These are phyloP conservation scores for Oscheius sp. DNA, from an alignment of 2,888 invertebrate genomes.

Conservation along the genomic window DNA sequence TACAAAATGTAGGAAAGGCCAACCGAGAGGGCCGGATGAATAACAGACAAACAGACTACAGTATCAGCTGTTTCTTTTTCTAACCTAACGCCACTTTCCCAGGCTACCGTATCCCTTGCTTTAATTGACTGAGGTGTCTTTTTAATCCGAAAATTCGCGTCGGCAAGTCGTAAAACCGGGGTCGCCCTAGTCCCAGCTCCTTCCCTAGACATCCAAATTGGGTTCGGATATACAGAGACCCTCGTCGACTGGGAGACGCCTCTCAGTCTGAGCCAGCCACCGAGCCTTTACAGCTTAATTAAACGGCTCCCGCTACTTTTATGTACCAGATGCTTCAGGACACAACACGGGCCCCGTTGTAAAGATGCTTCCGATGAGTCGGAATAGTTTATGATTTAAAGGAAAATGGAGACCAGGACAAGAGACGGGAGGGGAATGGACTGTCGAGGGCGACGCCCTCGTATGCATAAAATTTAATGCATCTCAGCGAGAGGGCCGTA, in stretches of 20 bases:
- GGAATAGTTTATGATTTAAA: constrained; percentile 30
- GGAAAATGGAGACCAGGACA: constrained; percentile 9
- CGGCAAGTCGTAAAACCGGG: constrained; percentile 31
- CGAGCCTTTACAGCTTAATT: constrained; percentile 34
- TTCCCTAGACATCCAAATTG: constrained; percentile 3
- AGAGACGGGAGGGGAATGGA: neutral
- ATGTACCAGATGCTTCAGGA: constrained; percentile 20
- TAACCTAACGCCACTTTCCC: neutral
- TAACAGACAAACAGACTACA: constrained; percentile 29
- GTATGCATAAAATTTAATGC: constrained; percentile 28
- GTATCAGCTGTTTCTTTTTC: constrained; percentile 31
- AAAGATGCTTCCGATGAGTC: constrained; percentile 23
- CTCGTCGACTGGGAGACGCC: constrained; percentile 2
- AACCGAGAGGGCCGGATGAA: constrained; percentile 12
- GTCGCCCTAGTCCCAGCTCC: constrained; percentile 3
- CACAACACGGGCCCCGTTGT: constrained; percentile 4
- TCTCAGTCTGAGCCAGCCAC: constrained; percentile 18
- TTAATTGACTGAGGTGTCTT: constrained; percentile 38
- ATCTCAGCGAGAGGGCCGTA: constrained; percentile 27
- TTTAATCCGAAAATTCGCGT: constrained; percentile 38
- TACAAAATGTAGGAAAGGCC: constrained; percentile 27
- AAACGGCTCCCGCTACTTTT: constrained; percentile 33
- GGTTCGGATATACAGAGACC: constrained; percentile 2
- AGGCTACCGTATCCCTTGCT: constrained; percentile 18
- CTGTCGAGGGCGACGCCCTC: constrained; percentile 28